phyloP scores from a whole-genome alignment of 2,797 vertebrate genomes.

The Lithobates pipiens region DNA sequence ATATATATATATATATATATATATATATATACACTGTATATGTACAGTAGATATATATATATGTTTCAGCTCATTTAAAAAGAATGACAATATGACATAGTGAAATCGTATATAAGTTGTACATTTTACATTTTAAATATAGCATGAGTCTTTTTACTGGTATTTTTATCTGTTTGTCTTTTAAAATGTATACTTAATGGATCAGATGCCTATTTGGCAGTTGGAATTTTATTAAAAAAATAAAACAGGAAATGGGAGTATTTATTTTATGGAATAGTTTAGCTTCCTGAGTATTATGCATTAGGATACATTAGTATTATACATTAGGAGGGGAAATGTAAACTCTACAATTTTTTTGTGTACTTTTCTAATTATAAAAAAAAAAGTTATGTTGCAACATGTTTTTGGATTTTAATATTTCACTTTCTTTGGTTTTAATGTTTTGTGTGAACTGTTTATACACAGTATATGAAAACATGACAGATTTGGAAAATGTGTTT shows the following conservation, averaged over 20 bases:
- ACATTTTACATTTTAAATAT: no score
- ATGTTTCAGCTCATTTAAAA: no score
- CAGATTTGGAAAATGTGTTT: conserved; percentile 46
- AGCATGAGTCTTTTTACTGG: no score
- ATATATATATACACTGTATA: no score
- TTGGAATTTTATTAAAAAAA: conserved; percentile 21
- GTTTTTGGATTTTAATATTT: conserved; percentile 11
- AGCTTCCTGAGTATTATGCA: conserved; percentile 1
- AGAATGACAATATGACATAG: no score
- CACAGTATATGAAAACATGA: conserved; percentile 21
- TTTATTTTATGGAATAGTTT: conserved; percentile 39
- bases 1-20: no score
- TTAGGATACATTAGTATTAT: neutral
- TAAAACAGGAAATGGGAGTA: conserved; percentile 35
- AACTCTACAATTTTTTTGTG: conserved; percentile 9
- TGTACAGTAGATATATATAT: no score
- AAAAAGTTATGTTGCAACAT: neutral
- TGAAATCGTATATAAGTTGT: no score
- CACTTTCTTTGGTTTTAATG: conserved; percentile 24
- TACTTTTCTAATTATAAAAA: neutral
- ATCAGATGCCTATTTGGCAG: neutral
- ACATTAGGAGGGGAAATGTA: neutral
- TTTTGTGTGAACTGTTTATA: conserved; percentile 29
- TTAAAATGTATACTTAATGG: neutral
- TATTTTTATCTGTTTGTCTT: neutral